Evolutionary conservation across 2,888 invertebrate genomes (phyloP), one percentile per base, ranked within the genome.

Genomic region (Epicampocera succincta): DNA sequence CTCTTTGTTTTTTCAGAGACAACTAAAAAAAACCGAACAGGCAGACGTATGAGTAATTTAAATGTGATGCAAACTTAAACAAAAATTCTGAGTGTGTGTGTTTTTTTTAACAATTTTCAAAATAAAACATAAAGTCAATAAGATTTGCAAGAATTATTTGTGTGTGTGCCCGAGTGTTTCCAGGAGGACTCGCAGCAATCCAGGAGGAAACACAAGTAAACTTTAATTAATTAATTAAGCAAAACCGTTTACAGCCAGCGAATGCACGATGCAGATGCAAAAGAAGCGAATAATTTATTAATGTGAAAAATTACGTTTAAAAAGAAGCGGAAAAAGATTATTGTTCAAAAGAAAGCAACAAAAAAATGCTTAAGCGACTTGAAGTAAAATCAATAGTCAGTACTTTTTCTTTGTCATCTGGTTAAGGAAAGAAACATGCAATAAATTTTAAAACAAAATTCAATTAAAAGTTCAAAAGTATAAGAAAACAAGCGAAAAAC

Each of bases 281-380:
- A 38, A 13, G 46, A 33, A 46, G 46, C 4, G 48, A 48, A 56
- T 77, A 71, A 77, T 71, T 65, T 71, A 77, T 77, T 40, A 77
- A 63, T 65, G 63, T 21, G 29, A 19, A 63, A 75, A 71, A 46
- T 56, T 54, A 29, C 38, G 48, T 33, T 50, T 15, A 6, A n/a
- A 46, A 44, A n/a, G 15, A 69, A 48, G 19, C 2, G 3, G 5
- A n/a, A 40, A 65, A 29, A 61, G 44, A 58, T 13, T 48, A 40
- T 48, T n/a, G 12, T 33, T 44, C 5, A 9, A n/a, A 13, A 42
- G 21, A 8, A 75, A 29, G 12, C 17, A 21, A 33, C 56, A 75
- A 15, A 21, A 33, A 65, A 75, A 15, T 3, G n/a, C 15, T 63
- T 29, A 69, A 69, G n/a, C 6, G 25, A 56, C 13, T 17, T 12